Conservation (phyloP, 2,113 vertebrate genomes). For the Tetrax tetrax region DNA sequence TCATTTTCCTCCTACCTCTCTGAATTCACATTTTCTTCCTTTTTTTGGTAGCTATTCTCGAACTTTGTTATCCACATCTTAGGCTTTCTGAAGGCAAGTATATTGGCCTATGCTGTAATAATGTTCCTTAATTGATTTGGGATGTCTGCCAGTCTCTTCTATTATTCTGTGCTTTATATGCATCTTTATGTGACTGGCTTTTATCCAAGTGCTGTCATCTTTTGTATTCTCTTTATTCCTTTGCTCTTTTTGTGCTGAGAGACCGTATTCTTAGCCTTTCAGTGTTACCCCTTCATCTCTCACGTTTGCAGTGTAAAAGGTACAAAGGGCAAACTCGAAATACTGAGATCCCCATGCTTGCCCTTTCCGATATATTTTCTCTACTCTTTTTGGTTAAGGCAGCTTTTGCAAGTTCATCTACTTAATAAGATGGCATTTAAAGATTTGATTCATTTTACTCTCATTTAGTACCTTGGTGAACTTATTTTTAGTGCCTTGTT, state of each 20-base stretch:
- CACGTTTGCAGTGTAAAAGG: not conserved
- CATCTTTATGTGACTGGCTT: constrained; percentile 66
- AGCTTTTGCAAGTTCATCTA: not conserved
- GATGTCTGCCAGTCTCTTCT: constrained; percentile 70
- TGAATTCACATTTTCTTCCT: constrained; percentile 27
- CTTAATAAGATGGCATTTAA: constrained; percentile 11
- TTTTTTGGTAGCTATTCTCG: not conserved
- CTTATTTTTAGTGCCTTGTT: not conserved
- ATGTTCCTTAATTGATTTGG: constrained; percentile 76
- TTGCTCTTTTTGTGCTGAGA: constrained; percentile 57
- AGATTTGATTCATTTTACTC: not conserved
- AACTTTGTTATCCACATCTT: constrained; percentile 52
- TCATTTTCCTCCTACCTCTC: not conserved
- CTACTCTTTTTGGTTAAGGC: not conserved
- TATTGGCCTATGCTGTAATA: constrained; percentile 51
- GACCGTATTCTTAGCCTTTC: constrained; percentile 13
- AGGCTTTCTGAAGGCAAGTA: constrained; percentile 50
- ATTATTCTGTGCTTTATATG: constrained; percentile 25
- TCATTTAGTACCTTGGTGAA: not conserved
- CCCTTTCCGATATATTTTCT: not conserved
- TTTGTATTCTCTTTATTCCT: constrained; percentile 50
- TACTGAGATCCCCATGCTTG: constrained; percentile 1
- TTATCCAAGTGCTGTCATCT: constrained; percentile 54
- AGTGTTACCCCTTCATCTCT: constrained; percentile 21
- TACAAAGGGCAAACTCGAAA: not conserved